Percentiles rank a stretch among this genome's conserved stretches.
Conservation (phyloP, 2,888 invertebrate species). For the Petrolisthes manimaculis region DNA sequence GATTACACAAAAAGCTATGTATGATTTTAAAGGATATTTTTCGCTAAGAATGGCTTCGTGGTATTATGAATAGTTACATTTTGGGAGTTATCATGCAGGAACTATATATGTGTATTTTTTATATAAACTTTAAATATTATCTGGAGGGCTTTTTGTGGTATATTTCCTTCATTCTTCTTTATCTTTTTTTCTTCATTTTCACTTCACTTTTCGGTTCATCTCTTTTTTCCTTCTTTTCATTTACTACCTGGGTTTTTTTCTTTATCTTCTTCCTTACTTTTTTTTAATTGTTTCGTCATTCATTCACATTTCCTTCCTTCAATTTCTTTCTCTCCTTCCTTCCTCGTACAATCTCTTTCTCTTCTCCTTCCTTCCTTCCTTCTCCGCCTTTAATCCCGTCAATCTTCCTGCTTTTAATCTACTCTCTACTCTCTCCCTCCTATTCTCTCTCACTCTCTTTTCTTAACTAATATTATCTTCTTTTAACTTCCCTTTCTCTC, state of each 20-base stretch:
- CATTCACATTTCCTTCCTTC: neutral
- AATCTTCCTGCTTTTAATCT: neutral
- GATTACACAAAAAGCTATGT: too few species aligned
- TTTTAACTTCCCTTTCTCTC: neutral
- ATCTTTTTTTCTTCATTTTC: neutral
- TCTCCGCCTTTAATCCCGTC: neutral
- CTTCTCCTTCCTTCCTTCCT: neutral
- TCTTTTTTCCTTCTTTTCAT: neutral
- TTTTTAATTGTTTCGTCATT: neutral
- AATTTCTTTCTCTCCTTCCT: neutral
- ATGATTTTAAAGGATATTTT: too few species aligned
- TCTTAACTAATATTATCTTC: neutral
- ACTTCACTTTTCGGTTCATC: neutral
- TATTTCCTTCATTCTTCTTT: neutral
- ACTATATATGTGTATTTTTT: too few species aligned
- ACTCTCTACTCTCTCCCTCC: neutral
- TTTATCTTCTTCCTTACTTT: neutral
- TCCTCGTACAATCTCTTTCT: neutral
- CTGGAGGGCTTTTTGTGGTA: too few species aligned
- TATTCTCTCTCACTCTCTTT: neutral
- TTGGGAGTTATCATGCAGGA: too few species aligned
- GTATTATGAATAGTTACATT: too few species aligned
- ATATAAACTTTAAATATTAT: too few species aligned
- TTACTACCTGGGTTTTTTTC: neutral
- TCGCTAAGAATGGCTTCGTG: too few species aligned